Evolutionary conservation across 2,888 invertebrate species (phyloP).

Genomic region (Himalopsyche tibetana): DNA sequence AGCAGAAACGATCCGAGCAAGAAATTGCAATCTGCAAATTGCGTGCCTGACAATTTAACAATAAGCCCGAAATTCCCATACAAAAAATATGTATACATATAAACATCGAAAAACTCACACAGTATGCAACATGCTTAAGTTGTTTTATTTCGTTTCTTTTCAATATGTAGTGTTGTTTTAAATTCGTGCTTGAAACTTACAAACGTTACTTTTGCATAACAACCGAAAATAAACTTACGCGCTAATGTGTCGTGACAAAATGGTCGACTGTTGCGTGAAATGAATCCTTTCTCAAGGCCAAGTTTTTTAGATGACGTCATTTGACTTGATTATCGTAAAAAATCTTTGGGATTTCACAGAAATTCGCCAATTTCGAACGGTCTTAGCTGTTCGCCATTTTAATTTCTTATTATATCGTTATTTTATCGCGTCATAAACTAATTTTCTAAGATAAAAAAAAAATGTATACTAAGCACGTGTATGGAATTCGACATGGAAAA

Average conservation of each 20-base stretch:
- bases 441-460: no score
- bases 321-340: neutral
- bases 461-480: no score
- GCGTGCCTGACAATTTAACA: conserved; percentile 22
- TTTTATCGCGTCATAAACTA: no score
- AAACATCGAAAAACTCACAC: neutral
- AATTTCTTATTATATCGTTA: neutral
- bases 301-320: neutral
- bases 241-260: conserved; percentile 42
- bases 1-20: conserved; percentile 2
- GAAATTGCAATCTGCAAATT: conserved; percentile 10
- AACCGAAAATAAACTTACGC: conserved; percentile 20
- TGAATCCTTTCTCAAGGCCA: conserved; percentile 39
- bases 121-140: neutral
- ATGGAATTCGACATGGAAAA: no score
- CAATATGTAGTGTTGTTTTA: neutral
- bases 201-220: neutral
- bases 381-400: neutral
- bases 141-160: neutral
- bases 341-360: conserved; percentile 9
- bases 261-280: conserved; percentile 40
- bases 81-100: neutral
- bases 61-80: conserved; percentile 13
- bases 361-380: neutral
- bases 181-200: neutral